Evolutionary conservation across 2,797 vertebrate genomes (phyloP), one percentile per base, ranked within the genome.

Genomic region (Microcaecilia unicolor): DNA sequence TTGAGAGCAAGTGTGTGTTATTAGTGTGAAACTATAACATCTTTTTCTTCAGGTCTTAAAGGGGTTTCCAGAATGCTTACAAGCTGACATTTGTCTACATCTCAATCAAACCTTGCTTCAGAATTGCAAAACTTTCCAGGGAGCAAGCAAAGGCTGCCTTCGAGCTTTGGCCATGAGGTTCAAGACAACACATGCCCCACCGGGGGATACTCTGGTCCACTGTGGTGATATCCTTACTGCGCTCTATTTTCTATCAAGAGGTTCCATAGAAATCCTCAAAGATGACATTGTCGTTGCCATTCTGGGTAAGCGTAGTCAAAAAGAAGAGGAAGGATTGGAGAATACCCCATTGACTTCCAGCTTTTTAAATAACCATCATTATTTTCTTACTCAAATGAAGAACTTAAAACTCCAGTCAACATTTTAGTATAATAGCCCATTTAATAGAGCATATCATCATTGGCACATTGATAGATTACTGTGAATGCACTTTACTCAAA

Each of bases 61-160:
- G 84, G 96, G 96, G 25, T 99, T 99, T 64, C 96, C 96, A 48
- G 96, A 99, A 78, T 99, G 96, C 77, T 86, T 99, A 61, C 96
- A 99, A 80, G 96, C 96, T 48, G 96, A 99, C 59, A 98, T 99
- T 66, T 99, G 95, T 64, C 90, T 99, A 31, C 96, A 99, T 55
- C 93, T 99, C 59, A 99, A 99, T 66, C 83, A 63, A 49, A 93
- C 70, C 41, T 86, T 99, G 43, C 87, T 99, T 51, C 74, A 98
- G 49, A 79, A 87, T 69, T 98, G 93, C 70, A 97, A 95, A 72
- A 96, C 92, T 8, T 99, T 99, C 72, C 64, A 66, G 13, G 95
- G 94, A 8, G 94, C 94, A 48, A 96, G 91, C 57, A 95, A 99
- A 80, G 96, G 96, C 59, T 99, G 96, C 62, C 86, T 99, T 51